Evolutionary conservation across 2,797 vertebrate genomes (phyloP), one percentile per base, ranked within the genome.

Genomic region (Lutjanus argentimaculatus): DNA sequence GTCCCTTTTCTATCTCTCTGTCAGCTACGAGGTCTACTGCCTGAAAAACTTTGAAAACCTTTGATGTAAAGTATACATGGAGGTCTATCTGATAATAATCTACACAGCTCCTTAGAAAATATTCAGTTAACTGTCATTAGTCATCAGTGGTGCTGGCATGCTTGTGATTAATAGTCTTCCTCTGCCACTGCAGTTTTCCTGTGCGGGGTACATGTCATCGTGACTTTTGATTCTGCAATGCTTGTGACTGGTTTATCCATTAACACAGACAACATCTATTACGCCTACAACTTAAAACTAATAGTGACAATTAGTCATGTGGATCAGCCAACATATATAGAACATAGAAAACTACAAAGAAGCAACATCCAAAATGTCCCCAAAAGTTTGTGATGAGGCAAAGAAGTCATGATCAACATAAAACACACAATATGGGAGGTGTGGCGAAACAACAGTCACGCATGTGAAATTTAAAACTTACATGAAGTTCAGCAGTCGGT

Each of bases 191-290:
- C 57, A 63, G 42, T 53, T 57, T 62, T 53, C 69, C 30, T 51
- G 16, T 71, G 36, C 52, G 55, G 72, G 51, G 1, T 46, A 14
- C 16, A n/a, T 16, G 40, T 46, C 42, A 62, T 62, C 25, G 19
- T 55, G 55, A 43, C 73, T 15, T 43, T 45, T 59, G 10, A 76
- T 49, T 48, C 53, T 57, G 22, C 43, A 5, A 57, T 40, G 0
- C 56, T 46, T 74, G 43, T 68, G 43, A 58, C 42, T 30, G 6
- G 76, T 75, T 67, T 62, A 40, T 22, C 17, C 8, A 19, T 40
- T 21, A 53, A 4, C 48, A 16, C 25, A 55, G 42, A 19, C 17
- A 55, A 48, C 45, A 45, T 36, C 30, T 36, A 13, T 25, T 17
- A 51, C n/a, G 30, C 30, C 30, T 36, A 36, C 4, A 4, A 36